Evolutionary conservation across 2,888 invertebrate genomes (phyloP).

Genomic region (Thyatira batis): DNA sequence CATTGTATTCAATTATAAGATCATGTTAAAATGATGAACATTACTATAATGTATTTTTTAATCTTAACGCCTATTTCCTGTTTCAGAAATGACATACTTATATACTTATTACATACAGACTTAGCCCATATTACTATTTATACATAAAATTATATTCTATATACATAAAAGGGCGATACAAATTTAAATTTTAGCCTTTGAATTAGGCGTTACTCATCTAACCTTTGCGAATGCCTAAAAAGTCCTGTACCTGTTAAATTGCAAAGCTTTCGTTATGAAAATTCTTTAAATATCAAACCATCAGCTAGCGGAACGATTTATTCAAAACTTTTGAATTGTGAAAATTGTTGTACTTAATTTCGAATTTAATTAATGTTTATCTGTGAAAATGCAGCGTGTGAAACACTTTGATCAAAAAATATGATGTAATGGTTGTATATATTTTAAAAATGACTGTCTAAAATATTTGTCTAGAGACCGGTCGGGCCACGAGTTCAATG

Average conservation of each 20-base stretch:
- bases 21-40: no score
- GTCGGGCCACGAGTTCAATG: constrained; percentile 59
- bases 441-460: constrained; percentile 21
- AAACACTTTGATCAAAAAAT: background rate
- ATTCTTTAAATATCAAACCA: constrained; percentile 55
- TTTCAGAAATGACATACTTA: no score
- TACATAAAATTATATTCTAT: no score
- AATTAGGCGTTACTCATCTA: constrained; percentile 34
- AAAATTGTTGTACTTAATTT: constrained; percentile 28
- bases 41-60: no score
- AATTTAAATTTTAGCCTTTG: constrained; percentile 18
- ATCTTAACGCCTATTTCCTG: no score
- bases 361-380: constrained; percentile 23
- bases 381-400: background rate
- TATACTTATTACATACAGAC: no score
- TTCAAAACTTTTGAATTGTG: constrained; percentile 53
- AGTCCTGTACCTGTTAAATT: constrained; percentile 49
- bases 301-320: constrained; percentile 49
- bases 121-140: no score
- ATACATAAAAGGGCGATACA: background rate
- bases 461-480: constrained; percentile 24
- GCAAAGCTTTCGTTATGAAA: constrained; percentile 59
- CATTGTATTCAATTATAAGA: no score
- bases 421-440: background rate
- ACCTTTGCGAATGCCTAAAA: constrained; percentile 43